Conservation (phyloP, 2,888 invertebrate genomes). For the Pollenia angustigena region DNA sequence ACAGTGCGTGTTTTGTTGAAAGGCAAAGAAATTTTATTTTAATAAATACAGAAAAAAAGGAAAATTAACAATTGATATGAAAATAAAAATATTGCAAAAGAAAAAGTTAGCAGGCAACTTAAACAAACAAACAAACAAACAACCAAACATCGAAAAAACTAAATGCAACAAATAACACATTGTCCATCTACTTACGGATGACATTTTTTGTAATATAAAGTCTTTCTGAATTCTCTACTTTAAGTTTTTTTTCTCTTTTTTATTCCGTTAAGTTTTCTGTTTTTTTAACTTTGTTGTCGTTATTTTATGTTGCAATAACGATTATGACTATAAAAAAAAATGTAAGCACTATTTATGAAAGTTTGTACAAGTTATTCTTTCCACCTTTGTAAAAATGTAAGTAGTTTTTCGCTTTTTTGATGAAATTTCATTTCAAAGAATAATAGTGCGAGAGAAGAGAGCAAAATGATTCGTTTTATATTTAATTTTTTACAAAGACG, state of each 20-base stretch:
- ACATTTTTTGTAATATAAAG: background rate
- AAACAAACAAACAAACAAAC: background rate
- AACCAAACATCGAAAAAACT: background rate
- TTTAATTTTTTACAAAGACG: conserved; percentile 27
- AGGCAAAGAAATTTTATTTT: background rate
- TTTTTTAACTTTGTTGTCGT: conserved; percentile 25
- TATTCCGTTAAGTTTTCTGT: background rate
- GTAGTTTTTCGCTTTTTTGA: background rate
- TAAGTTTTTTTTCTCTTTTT: background rate
- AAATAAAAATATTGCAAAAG: background rate
- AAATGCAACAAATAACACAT: conserved; percentile 16
- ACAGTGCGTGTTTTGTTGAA: conserved; percentile 14
- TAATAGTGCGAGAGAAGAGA: background rate
- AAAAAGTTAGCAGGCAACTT: background rate
- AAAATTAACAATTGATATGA: conserved; percentile 19
- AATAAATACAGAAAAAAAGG: conserved; percentile 1
- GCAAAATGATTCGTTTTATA: background rate
- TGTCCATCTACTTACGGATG: conserved; percentile 25
- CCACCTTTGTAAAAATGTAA: conserved; percentile 42
- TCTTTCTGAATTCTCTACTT: background rate
- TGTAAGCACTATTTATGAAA: conserved; percentile 59
- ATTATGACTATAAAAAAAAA: conserved; percentile 58
- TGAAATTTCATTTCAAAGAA: conserved; percentile 37
- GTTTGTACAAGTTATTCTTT: conserved; percentile 58
- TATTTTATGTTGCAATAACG: conserved; percentile 41